A percentile compares a stretch with the other conserved stretches of the same genome.
phyloP scores from a whole-genome alignment of 64 coral and sea anemone genomes.

The Montipora foliosa region DNA sequence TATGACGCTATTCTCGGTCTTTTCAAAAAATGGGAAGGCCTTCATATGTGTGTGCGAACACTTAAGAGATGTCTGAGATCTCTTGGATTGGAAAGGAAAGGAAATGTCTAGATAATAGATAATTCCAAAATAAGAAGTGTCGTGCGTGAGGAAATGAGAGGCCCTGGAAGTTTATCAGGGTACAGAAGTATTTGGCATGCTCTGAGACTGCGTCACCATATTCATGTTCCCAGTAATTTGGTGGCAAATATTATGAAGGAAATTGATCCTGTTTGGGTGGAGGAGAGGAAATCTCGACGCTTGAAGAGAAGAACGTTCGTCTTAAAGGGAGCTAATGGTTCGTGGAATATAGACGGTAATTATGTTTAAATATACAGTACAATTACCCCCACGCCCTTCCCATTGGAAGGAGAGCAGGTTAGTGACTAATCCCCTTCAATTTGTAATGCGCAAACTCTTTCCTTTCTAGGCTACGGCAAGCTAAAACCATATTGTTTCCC shows the following conservation, averaged over 20 bases:
- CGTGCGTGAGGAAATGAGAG: slow-evolving; percentile 34
- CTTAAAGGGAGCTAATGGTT: neutral
- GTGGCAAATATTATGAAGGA: neutral
- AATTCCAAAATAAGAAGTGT: slow-evolving; percentile 16
- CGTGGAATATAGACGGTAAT: neutral
- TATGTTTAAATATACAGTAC: too few relatives aligned
- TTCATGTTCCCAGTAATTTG: slow-evolving; percentile 28
- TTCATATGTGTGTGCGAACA: slow-evolving; percentile 15
- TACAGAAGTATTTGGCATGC: slow-evolving; percentile 63
- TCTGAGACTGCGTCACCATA: slow-evolving; percentile 27
- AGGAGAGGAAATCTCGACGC: neutral
- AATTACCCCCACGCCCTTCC: too few relatives aligned
- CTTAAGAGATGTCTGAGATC: slow-evolving; percentile 11
- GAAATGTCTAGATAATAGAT: neutral
- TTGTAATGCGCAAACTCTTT: too few relatives aligned
- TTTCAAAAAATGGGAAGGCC: neutral
- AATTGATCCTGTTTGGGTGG: too few relatives aligned
- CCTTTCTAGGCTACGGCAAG: too few relatives aligned
- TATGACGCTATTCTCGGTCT: slow-evolving; percentile 19
- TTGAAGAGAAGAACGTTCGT: neutral
- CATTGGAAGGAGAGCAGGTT: too few relatives aligned
- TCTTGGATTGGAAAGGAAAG: slow-evolving; percentile 1
- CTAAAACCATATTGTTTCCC: too few relatives aligned
- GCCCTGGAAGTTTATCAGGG: slow-evolving; percentile 33
- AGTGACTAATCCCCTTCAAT: too few relatives aligned